phyloP scores from a whole-genome alignment of 2,113 vertebrate genomes.

The Geococcyx californianus region DNA sequence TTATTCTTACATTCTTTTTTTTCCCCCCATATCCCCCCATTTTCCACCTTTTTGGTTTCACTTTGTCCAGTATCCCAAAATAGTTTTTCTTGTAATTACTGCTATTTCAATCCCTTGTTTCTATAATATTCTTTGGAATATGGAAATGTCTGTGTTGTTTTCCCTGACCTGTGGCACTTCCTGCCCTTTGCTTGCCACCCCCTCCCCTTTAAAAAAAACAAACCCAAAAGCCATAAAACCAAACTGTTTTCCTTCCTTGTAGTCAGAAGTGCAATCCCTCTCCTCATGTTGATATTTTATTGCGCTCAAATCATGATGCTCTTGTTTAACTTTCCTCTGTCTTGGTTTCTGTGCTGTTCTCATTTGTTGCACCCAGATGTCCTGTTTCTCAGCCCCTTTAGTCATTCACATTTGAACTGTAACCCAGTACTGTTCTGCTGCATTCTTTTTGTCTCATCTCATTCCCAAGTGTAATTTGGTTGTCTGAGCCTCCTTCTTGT shows the following conservation, averaged over 20 bases:
- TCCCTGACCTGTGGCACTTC: not conserved
- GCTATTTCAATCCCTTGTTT: not conserved
- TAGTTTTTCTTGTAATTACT: not conserved
- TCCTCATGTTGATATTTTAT: not conserved
- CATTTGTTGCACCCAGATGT: not conserved
- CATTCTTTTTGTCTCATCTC: not conserved
- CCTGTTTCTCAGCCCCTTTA: not conserved
- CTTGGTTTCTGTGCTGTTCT: not conserved
- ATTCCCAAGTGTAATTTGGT: not conserved
- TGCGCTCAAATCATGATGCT: not conserved
- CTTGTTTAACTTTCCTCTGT: not conserved
- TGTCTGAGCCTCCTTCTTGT: not conserved
- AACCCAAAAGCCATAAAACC: too few relatives aligned
- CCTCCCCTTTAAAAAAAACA: fast-evolving
- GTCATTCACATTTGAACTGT: not conserved
- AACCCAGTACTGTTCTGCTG: not conserved
- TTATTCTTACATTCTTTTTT: not conserved
- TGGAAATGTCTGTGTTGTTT: not conserved
- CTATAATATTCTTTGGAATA: not conserved
- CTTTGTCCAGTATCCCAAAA: not conserved
- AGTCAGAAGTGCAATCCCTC: not conserved
- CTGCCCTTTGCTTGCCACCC: not conserved
- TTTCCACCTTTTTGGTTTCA: not conserved
- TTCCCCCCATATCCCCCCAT: not conserved
- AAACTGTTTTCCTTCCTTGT: not conserved